These are phyloP conservation scores for Etia nguti DNA, from an alignment of 2,113 vertebrate species.

Conservation along the genomic window DNA sequence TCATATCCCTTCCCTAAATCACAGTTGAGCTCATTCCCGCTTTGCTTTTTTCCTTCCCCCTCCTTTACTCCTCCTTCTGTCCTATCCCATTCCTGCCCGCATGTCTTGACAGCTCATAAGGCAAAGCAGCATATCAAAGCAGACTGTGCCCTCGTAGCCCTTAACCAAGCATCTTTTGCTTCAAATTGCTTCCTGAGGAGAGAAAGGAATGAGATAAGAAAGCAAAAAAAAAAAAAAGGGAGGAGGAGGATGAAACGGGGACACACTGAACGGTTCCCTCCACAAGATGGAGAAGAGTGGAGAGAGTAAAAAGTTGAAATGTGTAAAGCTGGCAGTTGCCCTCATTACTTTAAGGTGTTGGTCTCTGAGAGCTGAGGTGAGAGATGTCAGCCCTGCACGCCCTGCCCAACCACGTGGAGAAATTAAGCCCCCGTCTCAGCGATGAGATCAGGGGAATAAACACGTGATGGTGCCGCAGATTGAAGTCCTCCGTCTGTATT, in stretches of 20 bases:
- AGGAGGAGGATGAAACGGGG: conserved; percentile 8
- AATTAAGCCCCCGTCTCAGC: conserved; percentile 30
- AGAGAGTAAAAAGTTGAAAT: conserved; percentile 2
- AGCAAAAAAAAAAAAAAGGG: background rate
- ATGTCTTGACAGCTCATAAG: conserved; percentile 67
- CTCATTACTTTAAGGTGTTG: conserved; percentile 12
- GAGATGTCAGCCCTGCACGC: background rate
- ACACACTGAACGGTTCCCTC: background rate
- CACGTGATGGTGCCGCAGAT: conserved; percentile 33
- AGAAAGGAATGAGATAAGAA: conserved; percentile 34
- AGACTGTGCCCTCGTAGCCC: conserved; percentile 42
- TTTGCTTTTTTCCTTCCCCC: background rate
- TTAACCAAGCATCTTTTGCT: conserved; percentile 63
- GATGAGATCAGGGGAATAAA: conserved; percentile 42
- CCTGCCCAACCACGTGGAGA: background rate
- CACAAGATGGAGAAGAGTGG: background rate
- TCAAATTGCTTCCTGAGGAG: conserved; percentile 59
- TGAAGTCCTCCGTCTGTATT: conserved; percentile 47
- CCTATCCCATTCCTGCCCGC: conserved; percentile 1
- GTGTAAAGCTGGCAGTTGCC: background rate
- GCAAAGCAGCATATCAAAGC: conserved; percentile 58
- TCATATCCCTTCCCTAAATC: conserved; percentile 19
- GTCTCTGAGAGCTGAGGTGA: conserved; percentile 21
- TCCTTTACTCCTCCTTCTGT: background rate
- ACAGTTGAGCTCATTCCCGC: background rate